phyloP scores from a whole-genome alignment of 2,797 vertebrate species.

The Aldrovandia affinis region DNA sequence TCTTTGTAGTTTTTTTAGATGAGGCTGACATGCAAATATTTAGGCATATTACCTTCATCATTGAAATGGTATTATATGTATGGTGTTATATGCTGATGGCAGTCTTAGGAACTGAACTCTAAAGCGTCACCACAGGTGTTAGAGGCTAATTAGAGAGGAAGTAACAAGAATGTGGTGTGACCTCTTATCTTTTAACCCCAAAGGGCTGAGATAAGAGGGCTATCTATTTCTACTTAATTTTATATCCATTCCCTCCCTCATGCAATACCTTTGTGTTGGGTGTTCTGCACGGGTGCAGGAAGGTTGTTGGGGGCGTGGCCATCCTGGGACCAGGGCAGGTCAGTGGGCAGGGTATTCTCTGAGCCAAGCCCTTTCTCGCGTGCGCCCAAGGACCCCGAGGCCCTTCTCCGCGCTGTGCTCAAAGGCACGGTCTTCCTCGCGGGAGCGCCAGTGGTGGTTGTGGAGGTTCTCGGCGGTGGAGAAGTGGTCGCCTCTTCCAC shows the following conservation, averaged over 20 bases:
- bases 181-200: not conserved
- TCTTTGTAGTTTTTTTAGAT: too few species aligned
- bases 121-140: not conserved
- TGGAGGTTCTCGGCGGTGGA: not conserved
- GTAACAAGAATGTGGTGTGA: not conserved
- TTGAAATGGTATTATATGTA: too few species aligned
- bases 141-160: not conserved
- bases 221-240: not conserved
- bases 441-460: not conserved
- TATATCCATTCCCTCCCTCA: not conserved
- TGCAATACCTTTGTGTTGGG: constrained; percentile 45
- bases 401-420: not conserved
- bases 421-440: not conserved
- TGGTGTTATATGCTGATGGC: not conserved
- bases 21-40: not conserved
- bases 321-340: not conserved
- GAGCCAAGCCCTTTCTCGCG: too few species aligned
- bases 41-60: not conserved
- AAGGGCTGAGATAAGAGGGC: not conserved
- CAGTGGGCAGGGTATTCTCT: constrained; percentile 20
- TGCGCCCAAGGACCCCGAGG: too few species aligned
- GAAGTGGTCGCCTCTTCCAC: not conserved
- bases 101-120: not conserved
- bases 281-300: constrained; percentile 1
- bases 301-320: not conserved